These are phyloP conservation scores for Cercopithecus mitis DNA, from an alignment of 2,797 vertebrate species.

Conservation along the genomic window DNA sequence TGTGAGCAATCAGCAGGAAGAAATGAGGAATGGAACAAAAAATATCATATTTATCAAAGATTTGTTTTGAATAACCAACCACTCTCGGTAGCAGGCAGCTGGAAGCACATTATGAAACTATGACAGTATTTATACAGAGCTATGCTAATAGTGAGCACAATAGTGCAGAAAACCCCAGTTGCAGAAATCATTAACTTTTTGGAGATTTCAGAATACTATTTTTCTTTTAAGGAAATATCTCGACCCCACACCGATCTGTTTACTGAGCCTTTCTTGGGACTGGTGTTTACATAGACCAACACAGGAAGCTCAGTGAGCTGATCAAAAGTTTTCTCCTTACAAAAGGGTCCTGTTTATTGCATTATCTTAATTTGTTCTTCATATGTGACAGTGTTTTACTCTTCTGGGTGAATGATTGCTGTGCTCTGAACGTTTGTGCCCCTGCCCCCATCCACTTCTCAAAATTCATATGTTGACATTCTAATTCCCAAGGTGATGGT, in stretches of 20 bases:
- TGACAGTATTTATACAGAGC: slow-evolving; percentile 71
- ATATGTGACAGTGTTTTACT: not conserved
- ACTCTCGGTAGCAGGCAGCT: slow-evolving; percentile 72
- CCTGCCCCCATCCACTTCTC: too few relatives aligned
- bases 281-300: not conserved
- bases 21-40: slow-evolving; percentile 72
- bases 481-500: not conserved
- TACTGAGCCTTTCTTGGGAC: not conserved
- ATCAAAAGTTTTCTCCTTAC: slow-evolving; percentile 3
- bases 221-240: slow-evolving; percentile 18
- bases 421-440: not conserved
- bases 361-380: not conserved
- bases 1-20: slow-evolving; percentile 36
- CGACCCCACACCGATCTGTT: not conserved
- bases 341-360: not conserved
- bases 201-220: not conserved
- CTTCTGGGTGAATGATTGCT: not conserved
- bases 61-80: slow-evolving; percentile 80
- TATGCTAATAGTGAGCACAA: not conserved
- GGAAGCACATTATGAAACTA: slow-evolving; percentile 76
- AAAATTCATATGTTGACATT: not conserved
- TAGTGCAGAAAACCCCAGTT: not conserved
- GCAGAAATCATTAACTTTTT: slow-evolving; percentile 2
- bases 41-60: slow-evolving; percentile 76
- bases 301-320: not conserved